Evolutionary conservation across 2,888 invertebrate species (phyloP), one percentile per base, ranked within the genome.

Genomic region (Xiphydria camelus): DNA sequence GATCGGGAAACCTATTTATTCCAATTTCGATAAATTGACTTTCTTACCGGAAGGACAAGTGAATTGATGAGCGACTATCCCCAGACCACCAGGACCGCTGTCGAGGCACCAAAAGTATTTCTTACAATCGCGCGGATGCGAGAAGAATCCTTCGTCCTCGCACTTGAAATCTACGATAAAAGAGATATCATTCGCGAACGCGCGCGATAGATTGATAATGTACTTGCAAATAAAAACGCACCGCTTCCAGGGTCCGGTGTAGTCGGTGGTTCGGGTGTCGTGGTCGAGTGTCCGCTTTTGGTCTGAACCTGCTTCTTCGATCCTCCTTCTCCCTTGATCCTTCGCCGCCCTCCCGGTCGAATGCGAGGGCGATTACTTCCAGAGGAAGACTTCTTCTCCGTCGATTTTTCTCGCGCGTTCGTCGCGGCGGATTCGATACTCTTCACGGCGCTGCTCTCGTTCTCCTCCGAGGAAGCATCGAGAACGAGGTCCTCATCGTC

Each of bases 101-200:
- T 92, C 92, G 53, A 94, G 78, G 69, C 94, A 94, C 94, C 94
- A 94, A 78, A 91, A 94, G 70, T 94, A 94, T 71, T 94, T 94
- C 73, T 93, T 92, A 76, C 94, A 94, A 75, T 94, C 94, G 26
- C 90, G 83, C 0, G 94, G 94, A 77, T 94, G 93, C 10, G 87
- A 86, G 78, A 86, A 94, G 79, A 94, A 94, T 2, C 94, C 94
- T 79, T 94, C 94, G 54, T 94, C 94, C 61, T 86, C 88, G 71
- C 94, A 94, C 70, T 91, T 91, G 76, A 94, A 94, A 68, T 90
- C 92, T 88, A 76, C 5, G 70, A 73, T 54, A 44, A 33, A 20
- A 43, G 17, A 31, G 32, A 4, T 14, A 4, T 19, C 12, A 9
- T 6, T n/a, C 10, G 36, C 26, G 23, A 1, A 22, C 1, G 12